Percentiles rank a stretch among this genome's conserved stretches.
Conservation (phyloP, 2,113 vertebrate species). For the Podarcis raffonei region DNA sequence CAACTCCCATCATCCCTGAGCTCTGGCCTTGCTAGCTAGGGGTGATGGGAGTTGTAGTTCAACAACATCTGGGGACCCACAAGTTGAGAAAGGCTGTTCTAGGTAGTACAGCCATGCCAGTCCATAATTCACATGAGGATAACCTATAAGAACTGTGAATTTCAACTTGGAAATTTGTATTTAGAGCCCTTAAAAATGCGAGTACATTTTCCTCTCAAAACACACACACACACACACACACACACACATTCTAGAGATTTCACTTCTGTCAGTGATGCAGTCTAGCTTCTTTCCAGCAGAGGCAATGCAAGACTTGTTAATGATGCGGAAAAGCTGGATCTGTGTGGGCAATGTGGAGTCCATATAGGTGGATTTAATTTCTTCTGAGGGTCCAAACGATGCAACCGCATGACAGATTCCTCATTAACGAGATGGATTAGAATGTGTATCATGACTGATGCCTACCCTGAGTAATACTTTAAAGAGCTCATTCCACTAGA, state of each 20-base stretch:
- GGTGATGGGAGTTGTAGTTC: no score
- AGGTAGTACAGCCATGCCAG: not conserved
- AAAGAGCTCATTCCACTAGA: slow-evolving; percentile 67
- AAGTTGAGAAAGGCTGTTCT: no score
- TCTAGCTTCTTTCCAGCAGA: accelerated
- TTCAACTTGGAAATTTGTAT: slow-evolving; percentile 68
- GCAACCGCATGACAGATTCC: slow-evolving; percentile 64
- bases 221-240: no score
- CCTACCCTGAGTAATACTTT: slow-evolving; percentile 68
- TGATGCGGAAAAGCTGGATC: not conserved
- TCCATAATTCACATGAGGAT: slow-evolving; percentile 36
- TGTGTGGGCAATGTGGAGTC: not conserved
- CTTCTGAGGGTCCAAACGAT: slow-evolving; percentile 45
- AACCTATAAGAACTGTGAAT: slow-evolving; percentile 68
- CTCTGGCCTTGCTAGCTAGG: no score
- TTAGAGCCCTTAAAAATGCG: slow-evolving; percentile 56
- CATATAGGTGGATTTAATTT: slow-evolving; percentile 68
- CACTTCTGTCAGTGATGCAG: slow-evolving; percentile 35
- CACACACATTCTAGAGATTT: slow-evolving; percentile 40
- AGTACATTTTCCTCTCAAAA: slow-evolving; percentile 36
- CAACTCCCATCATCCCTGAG: no score
- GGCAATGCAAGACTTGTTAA: accelerated
- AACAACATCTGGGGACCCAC: no score
- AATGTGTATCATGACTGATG: slow-evolving; percentile 70
- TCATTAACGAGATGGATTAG: slow-evolving; percentile 74